phyloP scores from a whole-genome alignment of 1,140 invertebrate species.

The Xylocopa sonorina region DNA sequence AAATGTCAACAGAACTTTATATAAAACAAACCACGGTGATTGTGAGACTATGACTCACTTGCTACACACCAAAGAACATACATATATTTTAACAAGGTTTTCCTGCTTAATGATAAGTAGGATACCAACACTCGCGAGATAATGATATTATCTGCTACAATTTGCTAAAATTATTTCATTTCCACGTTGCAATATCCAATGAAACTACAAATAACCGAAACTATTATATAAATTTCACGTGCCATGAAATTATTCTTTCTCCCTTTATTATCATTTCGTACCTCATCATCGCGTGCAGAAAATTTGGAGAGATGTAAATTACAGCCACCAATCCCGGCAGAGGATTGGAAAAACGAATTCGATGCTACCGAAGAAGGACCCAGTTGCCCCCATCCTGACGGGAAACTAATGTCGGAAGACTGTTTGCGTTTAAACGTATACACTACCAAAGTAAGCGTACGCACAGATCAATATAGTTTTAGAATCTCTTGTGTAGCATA shows the following conservation, averaged over 20 bases:
- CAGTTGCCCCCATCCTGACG: slow-evolving; percentile 66
- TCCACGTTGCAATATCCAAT: neutral
- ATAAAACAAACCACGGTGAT: no score
- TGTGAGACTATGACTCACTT: no score
- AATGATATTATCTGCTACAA: no score
- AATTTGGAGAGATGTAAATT: neutral
- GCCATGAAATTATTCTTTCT: neutral
- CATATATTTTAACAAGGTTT: no score
- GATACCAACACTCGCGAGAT: no score
- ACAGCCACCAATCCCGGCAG: slow-evolving; percentile 78
- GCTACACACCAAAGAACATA: no score
- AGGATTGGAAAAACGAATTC: slow-evolving; percentile 80
- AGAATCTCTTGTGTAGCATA: no score
- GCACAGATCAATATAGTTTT: slow-evolving; percentile 68
- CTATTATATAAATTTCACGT: neutral
- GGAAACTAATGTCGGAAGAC: slow-evolving; percentile 82
- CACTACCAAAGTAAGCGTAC: slow-evolving; percentile 82
- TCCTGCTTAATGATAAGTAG: no score
- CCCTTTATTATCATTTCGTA: neutral
- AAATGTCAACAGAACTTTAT: no score
- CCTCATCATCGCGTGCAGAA: neutral
- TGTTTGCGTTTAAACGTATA: slow-evolving; percentile 90
- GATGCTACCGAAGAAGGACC: slow-evolving; percentile 78
- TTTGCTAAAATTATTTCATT: neutral
- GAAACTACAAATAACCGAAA: no score